These are phyloP conservation scores for Heloderma charlesbogerti DNA, from an alignment of 2,113 vertebrate species.

Conservation along the genomic window DNA sequence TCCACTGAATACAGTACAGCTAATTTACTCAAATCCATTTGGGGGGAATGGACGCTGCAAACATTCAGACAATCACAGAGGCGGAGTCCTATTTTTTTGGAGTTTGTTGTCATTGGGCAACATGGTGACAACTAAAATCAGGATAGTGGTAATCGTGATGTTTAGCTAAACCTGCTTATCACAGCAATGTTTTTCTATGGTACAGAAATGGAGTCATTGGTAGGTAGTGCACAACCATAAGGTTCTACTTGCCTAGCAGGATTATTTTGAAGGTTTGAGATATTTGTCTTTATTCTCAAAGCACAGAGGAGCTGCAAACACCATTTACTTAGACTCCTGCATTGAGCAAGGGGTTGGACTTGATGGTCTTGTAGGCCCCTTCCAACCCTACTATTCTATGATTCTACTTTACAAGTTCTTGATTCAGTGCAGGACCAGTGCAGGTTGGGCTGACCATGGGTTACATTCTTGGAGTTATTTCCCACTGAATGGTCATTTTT, in stretches of 20 bases:
- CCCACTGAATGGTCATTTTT: neutral
- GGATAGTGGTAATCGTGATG: neutral
- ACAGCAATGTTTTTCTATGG: neutral
- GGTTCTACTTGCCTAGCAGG: neutral
- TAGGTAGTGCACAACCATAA: too few species aligned
- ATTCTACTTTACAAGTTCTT: neutral
- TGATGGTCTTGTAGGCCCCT: too few species aligned
- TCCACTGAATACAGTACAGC: too few species aligned
- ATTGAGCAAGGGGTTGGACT: too few species aligned
- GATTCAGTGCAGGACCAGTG: too few species aligned
- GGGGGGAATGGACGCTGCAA: too few species aligned
- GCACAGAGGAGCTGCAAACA: neutral
- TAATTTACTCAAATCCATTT: too few species aligned
- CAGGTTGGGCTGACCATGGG: neutral
- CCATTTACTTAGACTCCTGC: neutral
- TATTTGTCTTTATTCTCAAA: neutral
- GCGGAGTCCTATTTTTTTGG: neutral
- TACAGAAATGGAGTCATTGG: neutral
- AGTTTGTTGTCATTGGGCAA: neutral
- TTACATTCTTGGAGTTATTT: neutral
- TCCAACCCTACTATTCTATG: too few species aligned
- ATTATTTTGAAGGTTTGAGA: neutral
- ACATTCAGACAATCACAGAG: neutral
- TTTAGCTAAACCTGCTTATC: neutral
- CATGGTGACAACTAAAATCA: neutral